Conservation (phyloP, 2,888 invertebrate genomes). For the Chouioia cunea region DNA sequence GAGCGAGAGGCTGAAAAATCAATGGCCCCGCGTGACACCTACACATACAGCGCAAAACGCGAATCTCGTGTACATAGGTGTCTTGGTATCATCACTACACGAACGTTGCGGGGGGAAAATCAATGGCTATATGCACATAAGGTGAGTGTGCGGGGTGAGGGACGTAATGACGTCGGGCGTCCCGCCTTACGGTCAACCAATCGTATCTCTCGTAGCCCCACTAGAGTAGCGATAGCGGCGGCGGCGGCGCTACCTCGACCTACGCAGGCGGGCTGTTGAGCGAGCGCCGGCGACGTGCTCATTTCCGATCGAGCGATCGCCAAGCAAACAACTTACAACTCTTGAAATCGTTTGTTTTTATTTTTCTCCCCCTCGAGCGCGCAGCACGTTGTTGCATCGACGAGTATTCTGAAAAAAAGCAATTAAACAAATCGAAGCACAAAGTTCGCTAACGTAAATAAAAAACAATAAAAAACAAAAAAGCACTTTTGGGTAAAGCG, state of each 20-base stretch:
- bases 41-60: neutral
- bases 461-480: too few species aligned
- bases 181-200: conserved; percentile 64
- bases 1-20: conserved; percentile 53
- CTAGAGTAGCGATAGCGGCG: conserved; percentile 2
- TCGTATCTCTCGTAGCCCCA: conserved; percentile 43
- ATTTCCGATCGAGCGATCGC: conserved; percentile 64
- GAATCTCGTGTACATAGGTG: conserved; percentile 2
- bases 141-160: conserved; percentile 30
- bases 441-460: too few species aligned
- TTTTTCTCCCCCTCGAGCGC: too few species aligned
- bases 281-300: conserved; percentile 61
- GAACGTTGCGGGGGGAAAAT: conserved; percentile 64
- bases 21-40: conserved; percentile 48
- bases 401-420: too few species aligned
- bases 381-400: too few species aligned
- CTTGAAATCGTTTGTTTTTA: too few species aligned
- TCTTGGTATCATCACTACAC: conserved; percentile 48
- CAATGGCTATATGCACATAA: conserved; percentile 60
- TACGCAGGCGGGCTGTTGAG: conserved; percentile 5
- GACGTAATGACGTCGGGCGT: conserved; percentile 64
- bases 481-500: too few species aligned
- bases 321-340: conserved; percentile 46
- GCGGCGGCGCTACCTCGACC: conserved; percentile 20
- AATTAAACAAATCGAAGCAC: too few species aligned